Percentiles rank a stretch among this genome's conserved stretches.
Conservation (phyloP, 2,113 vertebrate species). For the Passer domesticus region DNA sequence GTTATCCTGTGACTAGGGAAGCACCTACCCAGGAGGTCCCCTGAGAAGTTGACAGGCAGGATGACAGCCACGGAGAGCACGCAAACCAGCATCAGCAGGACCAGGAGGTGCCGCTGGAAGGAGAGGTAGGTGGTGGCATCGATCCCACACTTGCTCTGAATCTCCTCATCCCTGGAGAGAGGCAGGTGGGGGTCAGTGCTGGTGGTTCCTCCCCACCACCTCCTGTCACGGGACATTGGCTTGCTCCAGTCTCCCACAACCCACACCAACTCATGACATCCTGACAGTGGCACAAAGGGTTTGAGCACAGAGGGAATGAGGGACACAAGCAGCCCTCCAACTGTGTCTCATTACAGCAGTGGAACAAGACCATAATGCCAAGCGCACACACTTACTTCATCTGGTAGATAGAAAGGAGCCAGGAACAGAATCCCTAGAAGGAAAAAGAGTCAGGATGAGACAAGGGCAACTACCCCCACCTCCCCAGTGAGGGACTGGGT, state of each 20-base stretch:
- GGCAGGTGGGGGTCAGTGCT: not conserved
- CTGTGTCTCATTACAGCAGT: accelerated
- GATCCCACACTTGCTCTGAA: constrained; percentile 92
- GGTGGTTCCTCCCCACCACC: not conserved
- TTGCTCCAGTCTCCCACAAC: not conserved
- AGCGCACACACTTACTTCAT: constrained; percentile 90
- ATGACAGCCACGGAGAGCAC: constrained; percentile 91
- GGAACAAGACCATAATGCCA: not conserved
- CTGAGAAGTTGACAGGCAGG: constrained; percentile 93
- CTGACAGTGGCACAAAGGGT: not conserved
- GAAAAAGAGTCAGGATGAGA: not conserved
- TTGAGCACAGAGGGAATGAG: not conserved
- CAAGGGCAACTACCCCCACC: not conserved
- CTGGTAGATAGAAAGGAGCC: constrained; percentile 90
- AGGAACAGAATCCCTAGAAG: constrained; percentile 92
- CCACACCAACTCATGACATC: not conserved
- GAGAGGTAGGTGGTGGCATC: constrained; percentile 94
- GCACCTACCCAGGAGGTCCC: constrained; percentile 86
- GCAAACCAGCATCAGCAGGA: constrained; percentile 86
- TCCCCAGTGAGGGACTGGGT: accelerated
- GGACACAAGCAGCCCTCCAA: not conserved
- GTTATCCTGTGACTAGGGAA: not conserved
- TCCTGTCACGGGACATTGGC: not conserved
- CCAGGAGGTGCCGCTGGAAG: constrained; percentile 94
- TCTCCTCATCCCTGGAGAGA: constrained; percentile 86